Base-by-base conservation (phyloP, 2,888 invertebrate species). In the Exocentrus adspersus region DNA sequence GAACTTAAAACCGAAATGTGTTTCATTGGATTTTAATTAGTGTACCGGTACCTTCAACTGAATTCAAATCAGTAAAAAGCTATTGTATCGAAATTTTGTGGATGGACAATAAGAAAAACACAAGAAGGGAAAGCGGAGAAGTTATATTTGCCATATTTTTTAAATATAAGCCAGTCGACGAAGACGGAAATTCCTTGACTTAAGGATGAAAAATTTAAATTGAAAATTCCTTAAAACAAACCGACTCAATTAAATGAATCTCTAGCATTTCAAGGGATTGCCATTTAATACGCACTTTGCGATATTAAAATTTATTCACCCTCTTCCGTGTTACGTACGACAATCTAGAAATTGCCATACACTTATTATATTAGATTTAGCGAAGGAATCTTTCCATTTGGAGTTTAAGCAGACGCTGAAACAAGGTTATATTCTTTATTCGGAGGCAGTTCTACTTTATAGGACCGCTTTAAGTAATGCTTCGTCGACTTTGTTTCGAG, bases 221-320 rank as follows among this genome's bases (percentile, higher is more conserved):
- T 48, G 48, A 28, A 48, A 48, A 28, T 48, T 28, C 7, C 10
- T 28, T 28, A 48, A 48, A 28, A 28, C 16, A 48, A 48, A 48
- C 28, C n/a, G 28, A 48, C 28, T 48, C 17, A 24, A 14, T 48
- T 17, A 28, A 48, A 48, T 48, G 28, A 12, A 48, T 48, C 28
- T 24, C 16, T 7, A 19, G n/a, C 19, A 43, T 46, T 57, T 17
- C 57, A 19, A 42, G 24, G 46, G 43, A 37, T 32, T 41, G 46
- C 48, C 42, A 19, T 37, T 37, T 41, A 56, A 46, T 37, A 54
- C 54, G 56, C 59, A 63, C 59, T 63, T 46, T 59, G 41, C 43
- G 43, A 63, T 59, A 59, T 63, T 63, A 50, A 59, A 59, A 63
- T 59, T 63, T 63, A 56, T 63, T 59, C 59, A 63, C 63, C 61